phyloP scores from a whole-genome alignment of 2,113 vertebrate species.

The Glareola pratincola region DNA sequence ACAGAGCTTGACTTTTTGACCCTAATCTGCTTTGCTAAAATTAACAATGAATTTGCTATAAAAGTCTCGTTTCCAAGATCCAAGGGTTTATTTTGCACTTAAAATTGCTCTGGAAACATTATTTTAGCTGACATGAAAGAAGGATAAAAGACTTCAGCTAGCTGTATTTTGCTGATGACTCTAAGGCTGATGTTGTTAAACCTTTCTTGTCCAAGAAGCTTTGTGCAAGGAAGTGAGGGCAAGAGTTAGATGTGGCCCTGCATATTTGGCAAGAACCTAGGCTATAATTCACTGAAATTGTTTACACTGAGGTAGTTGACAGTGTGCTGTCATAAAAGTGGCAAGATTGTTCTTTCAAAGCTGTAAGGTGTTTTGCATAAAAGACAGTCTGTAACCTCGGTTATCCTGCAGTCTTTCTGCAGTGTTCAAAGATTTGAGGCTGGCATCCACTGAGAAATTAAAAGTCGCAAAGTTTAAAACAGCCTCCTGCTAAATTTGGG shows the following conservation, averaged over 20 bases:
- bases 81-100: slow-evolving; percentile 11
- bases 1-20: not conserved
- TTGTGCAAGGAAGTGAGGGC: not conserved
- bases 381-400: not conserved
- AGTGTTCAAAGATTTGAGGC: not conserved
- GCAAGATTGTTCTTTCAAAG: not conserved
- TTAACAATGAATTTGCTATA: not conserved
- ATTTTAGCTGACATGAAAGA: not conserved
- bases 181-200: not conserved
- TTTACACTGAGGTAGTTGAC: not conserved
- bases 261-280: not conserved
- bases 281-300: not conserved
- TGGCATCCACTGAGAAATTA: not conserved
- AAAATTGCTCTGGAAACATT: not conserved
- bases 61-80: slow-evolving; percentile 1
- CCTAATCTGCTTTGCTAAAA: not conserved
- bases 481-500: not conserved
- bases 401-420: not conserved
- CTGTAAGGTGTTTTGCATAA: not conserved
- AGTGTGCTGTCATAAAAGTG: not conserved
- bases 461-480: not conserved
- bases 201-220: not conserved
- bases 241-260: not conserved
- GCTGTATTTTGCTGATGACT: not conserved
- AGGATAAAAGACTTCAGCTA: not conserved